Evolutionary conservation across 2,888 invertebrate species (phyloP).

Genomic region (Cactoblastis cactorum): DNA sequence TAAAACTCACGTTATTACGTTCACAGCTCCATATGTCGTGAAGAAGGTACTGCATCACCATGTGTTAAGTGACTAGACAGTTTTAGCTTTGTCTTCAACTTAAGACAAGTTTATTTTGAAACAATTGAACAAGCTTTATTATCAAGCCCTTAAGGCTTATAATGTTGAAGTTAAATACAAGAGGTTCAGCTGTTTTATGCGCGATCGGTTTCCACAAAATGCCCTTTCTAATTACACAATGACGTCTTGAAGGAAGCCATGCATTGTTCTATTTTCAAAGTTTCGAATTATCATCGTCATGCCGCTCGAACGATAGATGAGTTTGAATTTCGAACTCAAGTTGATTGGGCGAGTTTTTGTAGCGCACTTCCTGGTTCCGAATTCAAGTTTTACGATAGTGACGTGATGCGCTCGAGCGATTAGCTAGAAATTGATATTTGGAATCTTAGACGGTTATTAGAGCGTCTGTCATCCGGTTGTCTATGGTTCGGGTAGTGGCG

Average conservation of each 20-base stretch:
- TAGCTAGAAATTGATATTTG: slow-evolving; percentile 75
- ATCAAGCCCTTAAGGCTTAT: slow-evolving; percentile 15
- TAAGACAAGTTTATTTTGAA: slow-evolving; percentile 11
- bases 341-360: slow-evolving; percentile 71
- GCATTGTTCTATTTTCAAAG: slow-evolving; percentile 40
- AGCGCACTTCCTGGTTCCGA: slow-evolving; percentile 69
- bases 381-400: slow-evolving; percentile 49
- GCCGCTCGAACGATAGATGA: slow-evolving; percentile 51
- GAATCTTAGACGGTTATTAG: slow-evolving; percentile 71
- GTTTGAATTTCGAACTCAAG: slow-evolving; percentile 58
- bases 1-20: slow-evolving; percentile 30
- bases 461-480: slow-evolving; percentile 71
- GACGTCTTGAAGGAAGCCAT: slow-evolving; percentile 56
- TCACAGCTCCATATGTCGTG: slow-evolving; percentile 36
- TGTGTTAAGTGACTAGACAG: slow-evolving; percentile 51
- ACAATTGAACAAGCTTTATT: slow-evolving; percentile 8
- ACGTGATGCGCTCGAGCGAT: slow-evolving; percentile 58
- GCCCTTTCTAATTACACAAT: slow-evolving; percentile 61
- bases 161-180: not conserved
- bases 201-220: slow-evolving; percentile 44
- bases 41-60: slow-evolving; percentile 30
- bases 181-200: slow-evolving; percentile 16
- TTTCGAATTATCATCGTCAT: slow-evolving; percentile 45
- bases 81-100: slow-evolving; percentile 27
- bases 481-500: slow-evolving; percentile 48